Conservation (phyloP, 1,140 invertebrate species). For the Dreissena polymorpha region DNA sequence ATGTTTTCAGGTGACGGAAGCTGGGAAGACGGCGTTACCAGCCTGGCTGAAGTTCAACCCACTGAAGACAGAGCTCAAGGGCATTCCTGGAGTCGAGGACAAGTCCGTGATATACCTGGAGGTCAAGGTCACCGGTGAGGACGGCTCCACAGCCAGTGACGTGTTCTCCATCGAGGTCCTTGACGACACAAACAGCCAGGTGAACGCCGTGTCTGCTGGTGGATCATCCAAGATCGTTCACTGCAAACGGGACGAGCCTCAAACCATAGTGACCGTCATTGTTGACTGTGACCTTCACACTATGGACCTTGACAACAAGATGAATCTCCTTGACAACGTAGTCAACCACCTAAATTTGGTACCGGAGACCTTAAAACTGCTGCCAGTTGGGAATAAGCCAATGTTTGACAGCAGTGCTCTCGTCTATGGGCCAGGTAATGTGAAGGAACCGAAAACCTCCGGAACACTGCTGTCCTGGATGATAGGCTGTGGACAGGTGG, state of each 20-base stretch:
- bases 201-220: constrained; percentile 25
- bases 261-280: constrained; percentile 76
- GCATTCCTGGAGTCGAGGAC: constrained; percentile 83
- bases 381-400: constrained; percentile 72
- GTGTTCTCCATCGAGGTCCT: constrained; percentile 71
- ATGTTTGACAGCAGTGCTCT: constrained; percentile 80
- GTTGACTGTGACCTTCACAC: constrained; percentile 74
- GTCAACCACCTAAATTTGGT: constrained; percentile 70
- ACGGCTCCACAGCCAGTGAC: constrained; percentile 64
- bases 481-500: constrained; percentile 86
- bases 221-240: constrained; percentile 62
- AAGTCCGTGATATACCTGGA: constrained; percentile 83
- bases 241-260: constrained; percentile 72
- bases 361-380: constrained; percentile 80
- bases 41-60: constrained; percentile 79
- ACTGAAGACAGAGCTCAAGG: constrained; percentile 79
- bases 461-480: constrained; percentile 82
- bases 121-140: constrained; percentile 77
- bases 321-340: constrained; percentile 69
- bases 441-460: constrained; percentile 80
- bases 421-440: constrained; percentile 83
- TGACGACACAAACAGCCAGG: constrained; percentile 57
- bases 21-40: constrained; percentile 75
- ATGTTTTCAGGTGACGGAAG: constrained; percentile 76
- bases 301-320: constrained; percentile 61